Percentiles rank a stretch among this genome's conserved stretches.
These are phyloP conservation scores for Bombus consobrinus DNA, from an alignment of 1,140 invertebrate genomes.

Conservation along the genomic window DNA sequence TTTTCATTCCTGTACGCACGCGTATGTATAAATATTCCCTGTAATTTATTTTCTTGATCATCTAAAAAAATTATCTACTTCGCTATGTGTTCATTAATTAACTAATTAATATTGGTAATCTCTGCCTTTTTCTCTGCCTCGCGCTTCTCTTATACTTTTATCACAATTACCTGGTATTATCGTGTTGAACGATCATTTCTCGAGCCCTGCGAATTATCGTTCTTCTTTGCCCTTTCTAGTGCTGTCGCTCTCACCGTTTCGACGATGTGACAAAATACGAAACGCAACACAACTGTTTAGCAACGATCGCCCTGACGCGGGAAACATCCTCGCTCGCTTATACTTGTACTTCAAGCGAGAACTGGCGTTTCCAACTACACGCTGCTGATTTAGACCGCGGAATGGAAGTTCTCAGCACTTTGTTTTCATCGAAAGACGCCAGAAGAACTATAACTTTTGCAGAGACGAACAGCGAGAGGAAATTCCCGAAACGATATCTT, in stretches of 20 bases:
- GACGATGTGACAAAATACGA: neutral
- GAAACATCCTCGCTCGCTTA: no score
- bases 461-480: neutral
- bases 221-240: neutral
- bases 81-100: slow-evolving; percentile 25
- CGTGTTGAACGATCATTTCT: slow-evolving; percentile 33
- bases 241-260: no score
- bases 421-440: no score
- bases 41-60: slow-evolving; percentile 43
- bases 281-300: neutral
- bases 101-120: slow-evolving; percentile 45
- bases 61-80: slow-evolving; percentile 47
- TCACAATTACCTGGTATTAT: slow-evolving; percentile 52
- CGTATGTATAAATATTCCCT: slow-evolving; percentile 44
- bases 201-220: slow-evolving; percentile 25
- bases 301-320: no score
- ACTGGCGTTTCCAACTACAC: no score
- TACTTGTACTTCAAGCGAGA: neutral
- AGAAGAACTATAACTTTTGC: slow-evolving; percentile 28
- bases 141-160: neutral
- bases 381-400: neutral
- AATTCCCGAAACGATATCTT: slow-evolving; percentile 7
- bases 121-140: neutral
- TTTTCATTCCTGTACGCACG: neutral
- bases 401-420: no score